Evolutionary conservation across 2,888 invertebrate genomes (phyloP), one percentile per base, ranked within the genome.

Genomic region (Branchipolynoe longqiensis): DNA sequence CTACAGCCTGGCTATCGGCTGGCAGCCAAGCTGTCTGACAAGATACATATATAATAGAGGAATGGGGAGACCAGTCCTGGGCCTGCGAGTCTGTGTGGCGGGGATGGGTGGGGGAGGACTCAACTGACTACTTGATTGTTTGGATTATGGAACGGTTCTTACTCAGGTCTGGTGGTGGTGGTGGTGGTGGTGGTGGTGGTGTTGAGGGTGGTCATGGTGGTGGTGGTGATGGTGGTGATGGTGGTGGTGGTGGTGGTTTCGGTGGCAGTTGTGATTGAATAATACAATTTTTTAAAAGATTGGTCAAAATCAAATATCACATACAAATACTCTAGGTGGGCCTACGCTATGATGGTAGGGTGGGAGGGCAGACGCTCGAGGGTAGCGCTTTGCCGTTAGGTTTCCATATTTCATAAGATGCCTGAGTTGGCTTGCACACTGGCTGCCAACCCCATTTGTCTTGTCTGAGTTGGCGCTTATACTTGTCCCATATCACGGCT

Each of bases 391-490:
- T n/a, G 3, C 69, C 18, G 69, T 69, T 22, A 22, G 33, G 18
- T 38, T 69, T 69, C 38, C 69, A 69, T 69, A 69, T 69, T 69
- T 69, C 69, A 69, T 69, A 69, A 69, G 36, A 69, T n/a, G 69
- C 38, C 69, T 31, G 28, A 28, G 25, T 31, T 62, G 62, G n/a
- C 1, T 25, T 18, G 28, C 12, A 25, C 12, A 12, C 62, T 31
- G 31, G 12, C 62, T 31, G 28, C 62, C 31, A 4, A 14, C n/a
- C 62, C 28, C 56, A 56, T 56, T 56, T 8, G 22, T 56, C 56
- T 56, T 56, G 3, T 56, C 18, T 25, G 22, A 22, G n/a, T 12
- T 25, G 3, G 1, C 3, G 22, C n/a, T 25, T n/a, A n/a, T 56
- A 56, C 56, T 56, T 1, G 56, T 56, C n/a, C 25, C 1, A 1